Conservation (phyloP, 2,797 vertebrate species). For the Sciaenops ocellatus region DNA sequence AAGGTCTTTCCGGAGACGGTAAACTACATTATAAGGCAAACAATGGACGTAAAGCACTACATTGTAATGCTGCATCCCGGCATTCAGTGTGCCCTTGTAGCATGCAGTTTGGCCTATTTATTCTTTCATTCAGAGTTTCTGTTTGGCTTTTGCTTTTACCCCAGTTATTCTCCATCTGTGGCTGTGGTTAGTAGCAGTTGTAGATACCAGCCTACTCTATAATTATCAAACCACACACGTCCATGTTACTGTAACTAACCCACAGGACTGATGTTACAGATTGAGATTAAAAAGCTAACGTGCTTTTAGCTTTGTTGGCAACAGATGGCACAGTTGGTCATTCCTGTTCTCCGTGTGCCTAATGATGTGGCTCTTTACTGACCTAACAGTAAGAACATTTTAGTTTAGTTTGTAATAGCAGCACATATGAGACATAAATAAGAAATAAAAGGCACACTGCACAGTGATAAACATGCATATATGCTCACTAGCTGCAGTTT, state of each 20-base stretch:
- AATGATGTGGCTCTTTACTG: background rate
- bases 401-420: background rate
- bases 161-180: background rate
- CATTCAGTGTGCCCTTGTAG: background rate
- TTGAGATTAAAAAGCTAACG: background rate
- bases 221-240: background rate
- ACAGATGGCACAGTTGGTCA: background rate
- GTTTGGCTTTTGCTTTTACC: background rate
- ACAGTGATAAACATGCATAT: background rate
- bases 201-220: background rate
- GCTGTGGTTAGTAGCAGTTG: background rate
- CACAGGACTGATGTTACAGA: background rate
- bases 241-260: conserved; percentile 11
- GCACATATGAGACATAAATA: background rate
- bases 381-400: background rate
- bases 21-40: background rate
- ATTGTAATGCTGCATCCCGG: background rate
- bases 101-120: background rate
- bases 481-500: background rate
- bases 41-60: conserved; percentile 2
- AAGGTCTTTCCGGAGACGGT: background rate
- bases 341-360: background rate
- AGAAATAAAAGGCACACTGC: background rate
- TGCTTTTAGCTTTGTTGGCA: conserved; percentile 7
- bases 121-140: conserved; percentile 1